Percentiles rank a stretch among this genome's conserved stretches.
These are phyloP conservation scores for Sinopyrophorus schimmeli DNA, from an alignment of 2,888 invertebrate genomes.

Conservation along the genomic window DNA sequence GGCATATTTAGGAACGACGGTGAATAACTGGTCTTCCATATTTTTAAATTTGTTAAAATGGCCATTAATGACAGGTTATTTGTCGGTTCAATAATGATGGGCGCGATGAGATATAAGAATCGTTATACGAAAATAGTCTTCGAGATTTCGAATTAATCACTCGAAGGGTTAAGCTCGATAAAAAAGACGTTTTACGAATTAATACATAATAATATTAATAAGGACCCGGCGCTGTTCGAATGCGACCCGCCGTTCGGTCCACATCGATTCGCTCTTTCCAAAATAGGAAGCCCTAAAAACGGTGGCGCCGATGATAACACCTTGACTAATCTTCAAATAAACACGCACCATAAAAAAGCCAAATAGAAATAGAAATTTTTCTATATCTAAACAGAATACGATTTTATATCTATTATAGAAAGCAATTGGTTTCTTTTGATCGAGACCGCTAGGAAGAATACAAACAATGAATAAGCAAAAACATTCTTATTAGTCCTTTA, in stretches of 20 bases:
- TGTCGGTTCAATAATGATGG: conserved; percentile 37
- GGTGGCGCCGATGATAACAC: conserved; percentile 42
- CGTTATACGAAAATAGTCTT: conserved; percentile 29
- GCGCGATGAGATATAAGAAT: conserved; percentile 32
- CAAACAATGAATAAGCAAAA: conserved; percentile 49
- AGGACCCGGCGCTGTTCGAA: no score
- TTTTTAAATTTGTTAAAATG: conserved; percentile 32
- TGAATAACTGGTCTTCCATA: conserved; percentile 29
- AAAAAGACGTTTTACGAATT: conserved; percentile 19
- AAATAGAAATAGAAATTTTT: conserved; percentile 38
- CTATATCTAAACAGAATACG: conserved; percentile 36
- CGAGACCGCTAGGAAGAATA: conserved; percentile 42
- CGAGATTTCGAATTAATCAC: conserved; percentile 22
- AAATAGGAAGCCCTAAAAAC: no score
- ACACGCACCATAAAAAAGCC: conserved; percentile 37
- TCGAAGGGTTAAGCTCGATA: conserved; percentile 22
- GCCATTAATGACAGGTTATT: conserved; percentile 38
- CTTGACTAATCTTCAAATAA: conserved; percentile 42
- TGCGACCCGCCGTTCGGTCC: no score
- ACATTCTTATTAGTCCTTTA: conserved; percentile 44
- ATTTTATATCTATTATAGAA: conserved; percentile 37
- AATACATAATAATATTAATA: no score
- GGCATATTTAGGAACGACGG: conserved; percentile 17
- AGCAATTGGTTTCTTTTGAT: conserved; percentile 39
- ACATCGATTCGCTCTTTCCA: no score